Base-by-base conservation (phyloP, 2,797 vertebrate species). In the Vireo griseus region DNA sequence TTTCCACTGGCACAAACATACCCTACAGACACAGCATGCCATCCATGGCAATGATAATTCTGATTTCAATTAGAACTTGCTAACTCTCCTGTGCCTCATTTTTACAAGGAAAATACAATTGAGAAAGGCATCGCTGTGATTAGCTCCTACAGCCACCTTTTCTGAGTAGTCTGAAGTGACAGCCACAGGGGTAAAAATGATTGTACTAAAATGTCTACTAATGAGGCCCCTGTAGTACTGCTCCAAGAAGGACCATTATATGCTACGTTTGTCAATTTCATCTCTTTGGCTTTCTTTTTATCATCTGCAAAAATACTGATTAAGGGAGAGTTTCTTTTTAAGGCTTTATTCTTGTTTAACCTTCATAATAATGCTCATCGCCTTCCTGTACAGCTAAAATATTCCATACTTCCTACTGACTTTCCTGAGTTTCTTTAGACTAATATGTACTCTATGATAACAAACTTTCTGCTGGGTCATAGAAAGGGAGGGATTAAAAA, bases 31-130 rank as follows among this genome's bases (percentile, higher is more conserved):
- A 86, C 78, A 82, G 85, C 92, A 85, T 95, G 96, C 65, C 68
- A 93, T 95, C 77, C 93, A 96, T 94, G 78, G 94, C 92, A 97
- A 94, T 96, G 96, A 97, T 93, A 96, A 96, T 97, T 95, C 86
- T 97, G 86, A 97, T 97, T 97, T 97, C 96, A 98, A 95, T 97
- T 97, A 97, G 92, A 95, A 96, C 57, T 82, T 96, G 90, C 84
- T 77, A 86, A 90, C 66, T 97, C 97, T 97, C 96, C 92, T 93
- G 95, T 95, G 96, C 83, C 79, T 97, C 88, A 88, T 95, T 94
- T 96, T 94, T 94, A 94, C 79, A 82, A 96, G 78, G 76, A 95
- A 97, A 96, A 95, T 92, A 96, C 96, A 97, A 97, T 92, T 95
- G 95, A 95, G 96, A 91, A 96, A 95, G 89, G 88, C 90, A 94